Percentiles rank a stretch among this genome's conserved stretches.
phyloP scores from a whole-genome alignment of 2,113 vertebrate species.

The Diphyllodes magnificus region DNA sequence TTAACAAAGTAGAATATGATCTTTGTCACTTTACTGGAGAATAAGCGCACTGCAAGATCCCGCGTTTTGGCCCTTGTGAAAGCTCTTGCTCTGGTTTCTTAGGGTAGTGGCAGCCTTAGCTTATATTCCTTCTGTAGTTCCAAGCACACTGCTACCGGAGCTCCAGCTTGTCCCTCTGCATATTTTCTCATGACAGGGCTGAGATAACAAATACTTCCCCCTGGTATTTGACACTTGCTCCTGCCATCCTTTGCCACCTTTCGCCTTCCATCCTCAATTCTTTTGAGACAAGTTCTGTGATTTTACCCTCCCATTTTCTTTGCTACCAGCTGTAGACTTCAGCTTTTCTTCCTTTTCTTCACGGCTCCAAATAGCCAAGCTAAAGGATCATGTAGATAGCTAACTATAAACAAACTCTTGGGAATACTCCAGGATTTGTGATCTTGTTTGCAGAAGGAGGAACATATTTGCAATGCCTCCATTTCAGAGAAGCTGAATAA shows the following conservation, averaged over 20 bases:
- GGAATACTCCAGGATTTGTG: neutral
- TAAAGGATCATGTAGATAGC: neutral
- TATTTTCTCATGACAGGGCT: neutral
- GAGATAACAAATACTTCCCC: neutral
- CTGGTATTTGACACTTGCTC: neutral
- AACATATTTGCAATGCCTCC: neutral
- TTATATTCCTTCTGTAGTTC: neutral
- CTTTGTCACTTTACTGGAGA: neutral
- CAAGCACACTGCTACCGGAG: neutral
- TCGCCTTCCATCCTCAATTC: neutral
- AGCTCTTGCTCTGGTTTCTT: neutral
- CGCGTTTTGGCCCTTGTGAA: rapidly evolving
- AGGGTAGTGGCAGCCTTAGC: neutral
- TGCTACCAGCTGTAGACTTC: neutral
- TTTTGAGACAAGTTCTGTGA: neutral
- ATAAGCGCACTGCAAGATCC: neutral
- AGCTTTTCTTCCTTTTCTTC: neutral
- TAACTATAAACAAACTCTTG: neutral
- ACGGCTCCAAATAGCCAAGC: neutral
- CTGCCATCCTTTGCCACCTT: neutral
- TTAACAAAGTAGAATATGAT: neutral
- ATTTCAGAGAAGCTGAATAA: neutral
- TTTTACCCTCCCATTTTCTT: neutral
- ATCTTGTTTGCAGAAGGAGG: neutral
- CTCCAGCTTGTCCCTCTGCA: neutral